Evolutionary conservation across 2,888 invertebrate genomes (phyloP), one percentile per base, ranked within the genome.

Genomic region (Patella caerulea): DNA sequence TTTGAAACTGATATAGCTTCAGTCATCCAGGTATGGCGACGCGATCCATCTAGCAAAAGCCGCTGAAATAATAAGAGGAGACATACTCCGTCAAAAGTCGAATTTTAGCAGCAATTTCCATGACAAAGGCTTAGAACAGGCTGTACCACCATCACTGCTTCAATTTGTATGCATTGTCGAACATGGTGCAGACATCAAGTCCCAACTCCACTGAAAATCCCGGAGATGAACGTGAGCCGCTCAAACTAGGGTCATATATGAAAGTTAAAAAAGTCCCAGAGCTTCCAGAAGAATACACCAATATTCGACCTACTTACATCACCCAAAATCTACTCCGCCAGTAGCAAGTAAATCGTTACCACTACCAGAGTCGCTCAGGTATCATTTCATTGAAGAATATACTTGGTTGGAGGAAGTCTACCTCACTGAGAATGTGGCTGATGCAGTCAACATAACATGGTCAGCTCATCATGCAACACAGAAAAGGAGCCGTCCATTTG

Each of bases 391-490:
- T 11, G n/a, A 79, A 52, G 15, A 56, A 29, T 45, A 71, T 52
- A 65, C 71, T 74, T 19, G 59, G 12, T 54, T 54, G 78, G 1
- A 73, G 55, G 24, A 45, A 71, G 56, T n/a, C 24, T 54, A 70
- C 45, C 55, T 55, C 59, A 54, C n/a, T n/a, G 24, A 56, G 45
- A 34, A 55, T 59, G 71, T 71, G 54, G 79, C 78, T 29, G 71
- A 70, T 19, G 17, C 15, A n/a, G n/a, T n/a, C n/a, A n/a, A 52
- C 24, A 19, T 78, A 74, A 74, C n/a, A 69, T 19, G 29, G 19
- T 19, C 80, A 76, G 80, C 17, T 79, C 24, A 71, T 80, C 24
- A 55, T 45, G 45, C 69, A 69, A 3, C 29, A 24, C 17, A 17
- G 19, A 14, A 65, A 53, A 45, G 45, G 72, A 19, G 77, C 71